Evolutionary conservation across 2,113 vertebrate genomes (phyloP), one percentile per base, ranked within the genome.

Genomic region (Apodemus speciosus): DNA sequence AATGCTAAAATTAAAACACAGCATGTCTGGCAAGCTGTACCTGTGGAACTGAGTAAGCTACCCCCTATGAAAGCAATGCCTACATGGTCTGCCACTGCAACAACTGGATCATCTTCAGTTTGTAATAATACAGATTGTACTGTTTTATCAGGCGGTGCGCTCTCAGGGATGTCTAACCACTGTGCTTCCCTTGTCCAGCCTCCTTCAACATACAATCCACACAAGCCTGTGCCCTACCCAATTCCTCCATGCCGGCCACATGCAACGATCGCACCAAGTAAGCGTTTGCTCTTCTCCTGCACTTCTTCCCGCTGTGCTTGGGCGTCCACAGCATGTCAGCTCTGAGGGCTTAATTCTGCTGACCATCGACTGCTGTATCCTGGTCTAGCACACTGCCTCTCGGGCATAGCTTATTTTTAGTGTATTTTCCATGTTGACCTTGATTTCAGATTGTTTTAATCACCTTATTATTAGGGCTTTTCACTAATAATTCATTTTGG

Each of bases 231-330:
- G 97, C 99, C 99, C 38, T 99, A 99, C 77, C 99, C 99, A 1
- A 99, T 99, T 97, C 99, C 99, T 85, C 99, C 99, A 0, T 99
- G 99, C 96, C 98, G 99, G 95, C 99, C 99, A 53, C 99, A 99
- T 46, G 99, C 99, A 96, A 99, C 99, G 88, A 99, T 99, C 75
- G 99, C 99, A 96, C 99, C 99, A 99, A 99, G 99, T 99, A 99
- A 99, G 99, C 83, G 10, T 96, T 95, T 68, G 91, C 0, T 85
- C 40, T 68, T 85, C 40, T 66, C 79, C 89, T 92, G 95, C 25
- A n/a, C 35, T 90, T 92, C 51, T 72, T 94, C 87, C 96, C 90
- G 69, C 46, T 76, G 8, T 79, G 35, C 51, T 79, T 75, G n/a
- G 16, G 40, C 60, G 49, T 40, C 21, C n/a, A 9, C 8, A 81